Percentiles rank a stretch among this genome's conserved stretches.
phyloP scores from a whole-genome alignment of 2,113 vertebrate genomes.

The Eclectus roratus region DNA sequence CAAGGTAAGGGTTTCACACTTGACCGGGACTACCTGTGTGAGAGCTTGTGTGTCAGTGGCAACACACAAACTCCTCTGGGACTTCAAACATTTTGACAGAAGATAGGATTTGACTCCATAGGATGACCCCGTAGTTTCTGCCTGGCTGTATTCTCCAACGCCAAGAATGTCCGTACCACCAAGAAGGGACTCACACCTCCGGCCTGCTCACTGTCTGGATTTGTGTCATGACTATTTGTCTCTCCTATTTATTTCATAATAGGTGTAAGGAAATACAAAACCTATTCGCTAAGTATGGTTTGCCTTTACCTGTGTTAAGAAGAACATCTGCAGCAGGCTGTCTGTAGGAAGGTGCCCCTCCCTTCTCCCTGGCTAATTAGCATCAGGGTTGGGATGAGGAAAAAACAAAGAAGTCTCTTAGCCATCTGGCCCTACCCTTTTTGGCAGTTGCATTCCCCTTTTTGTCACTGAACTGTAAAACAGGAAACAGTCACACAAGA shows the following conservation, averaged over 20 bases:
- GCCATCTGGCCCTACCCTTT: not conserved
- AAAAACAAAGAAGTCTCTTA: not conserved
- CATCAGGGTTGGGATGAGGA: not conserved
- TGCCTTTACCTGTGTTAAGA: not conserved
- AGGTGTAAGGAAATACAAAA: not conserved
- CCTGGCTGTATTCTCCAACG: fast-evolving
- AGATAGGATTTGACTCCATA: not conserved
- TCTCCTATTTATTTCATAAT: not conserved
- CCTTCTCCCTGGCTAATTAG: not conserved
- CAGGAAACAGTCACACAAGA: not conserved
- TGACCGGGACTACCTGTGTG: no score
- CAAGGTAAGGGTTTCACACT: not conserved
- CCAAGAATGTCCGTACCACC: not conserved
- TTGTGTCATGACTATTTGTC: not conserved
- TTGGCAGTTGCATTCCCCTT: not conserved
- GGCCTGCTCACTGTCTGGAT: not conserved
- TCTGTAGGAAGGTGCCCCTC: not conserved
- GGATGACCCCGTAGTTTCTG: not conserved
- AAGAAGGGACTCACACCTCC: fast-evolving
- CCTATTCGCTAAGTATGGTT: not conserved
- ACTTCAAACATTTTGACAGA: not conserved
- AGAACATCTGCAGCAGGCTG: not conserved
- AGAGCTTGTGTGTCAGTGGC: not conserved
- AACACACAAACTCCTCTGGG: not conserved
- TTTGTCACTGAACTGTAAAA: slow-evolving; percentile 13